Conservation (phyloP, 2,888 invertebrate species). For the Perizoma flavofasciatum region DNA sequence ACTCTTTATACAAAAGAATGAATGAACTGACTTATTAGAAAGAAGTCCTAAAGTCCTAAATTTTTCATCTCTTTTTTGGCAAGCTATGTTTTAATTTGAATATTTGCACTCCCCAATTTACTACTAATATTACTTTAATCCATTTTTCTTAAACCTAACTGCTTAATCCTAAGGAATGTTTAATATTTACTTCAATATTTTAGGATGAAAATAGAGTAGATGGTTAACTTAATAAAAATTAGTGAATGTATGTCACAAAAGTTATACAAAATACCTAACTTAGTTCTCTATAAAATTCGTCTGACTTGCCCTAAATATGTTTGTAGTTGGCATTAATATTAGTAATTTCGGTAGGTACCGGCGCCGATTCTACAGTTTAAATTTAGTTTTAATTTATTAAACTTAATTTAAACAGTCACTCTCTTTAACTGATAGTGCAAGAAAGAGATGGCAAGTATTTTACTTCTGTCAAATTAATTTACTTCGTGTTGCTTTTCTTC, state of each 20-base stretch:
- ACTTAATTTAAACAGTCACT: too few species aligned
- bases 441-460: too few species aligned
- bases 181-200: background rate
- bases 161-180: slow-evolving; percentile 1
- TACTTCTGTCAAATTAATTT: too few species aligned
- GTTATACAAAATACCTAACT: background rate
- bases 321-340: slow-evolving; percentile 6
- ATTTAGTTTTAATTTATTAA: too few species aligned
- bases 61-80: too few species aligned
- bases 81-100: background rate
- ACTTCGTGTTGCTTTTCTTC: too few species aligned
- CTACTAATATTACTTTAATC: background rate
- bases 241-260: background rate
- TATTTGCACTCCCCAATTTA: background rate
- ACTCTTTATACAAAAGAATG: too few species aligned
- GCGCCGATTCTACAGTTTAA: too few species aligned
- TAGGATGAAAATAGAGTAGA: background rate
- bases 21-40: too few species aligned
- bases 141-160: slow-evolving; percentile 4
- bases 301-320: slow-evolving; percentile 11
- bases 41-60: too few species aligned
- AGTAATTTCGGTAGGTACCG: background rate
- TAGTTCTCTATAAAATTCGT: background rate
- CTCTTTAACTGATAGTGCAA: too few species aligned
- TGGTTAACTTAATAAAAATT: background rate